Conservation (phyloP, 2,888 invertebrate genomes). For the Chrysopilus asiliformis region DNA sequence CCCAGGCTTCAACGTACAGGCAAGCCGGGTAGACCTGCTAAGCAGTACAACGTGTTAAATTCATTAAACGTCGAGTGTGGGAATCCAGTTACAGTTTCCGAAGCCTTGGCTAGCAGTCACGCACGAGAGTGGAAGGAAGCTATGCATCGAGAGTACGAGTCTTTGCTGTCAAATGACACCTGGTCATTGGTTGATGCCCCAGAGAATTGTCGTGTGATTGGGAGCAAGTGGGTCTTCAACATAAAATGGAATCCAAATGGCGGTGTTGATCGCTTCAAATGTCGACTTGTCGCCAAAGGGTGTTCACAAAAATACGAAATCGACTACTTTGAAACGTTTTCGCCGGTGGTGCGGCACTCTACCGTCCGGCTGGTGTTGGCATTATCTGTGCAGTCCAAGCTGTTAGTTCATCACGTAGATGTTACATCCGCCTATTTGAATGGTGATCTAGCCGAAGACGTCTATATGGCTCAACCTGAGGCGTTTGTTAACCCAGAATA, state of each 20-base stretch:
- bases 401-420: constrained; percentile 6
- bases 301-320: constrained; percentile 19
- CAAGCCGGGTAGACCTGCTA: too few relatives aligned
- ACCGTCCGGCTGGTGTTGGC: constrained; percentile 17
- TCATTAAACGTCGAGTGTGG: too few relatives aligned
- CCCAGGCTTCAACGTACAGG: too few relatives aligned
- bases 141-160: constrained; percentile 15
- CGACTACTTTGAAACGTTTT: constrained; percentile 23
- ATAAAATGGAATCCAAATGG: constrained; percentile 17
- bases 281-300: constrained; percentile 21
- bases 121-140: constrained; percentile 17
- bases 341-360: constrained; percentile 20
- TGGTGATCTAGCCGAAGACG: too few relatives aligned
- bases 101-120: too few relatives aligned
- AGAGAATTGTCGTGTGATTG: constrained; percentile 10
- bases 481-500: too few relatives aligned
- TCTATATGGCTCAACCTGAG: too few relatives aligned
- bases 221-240: constrained; percentile 20
- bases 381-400: not conserved
- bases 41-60: too few relatives aligned
- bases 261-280: constrained; percentile 18
- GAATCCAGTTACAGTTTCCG: too few relatives aligned
- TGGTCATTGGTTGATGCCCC: constrained; percentile 14
- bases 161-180: constrained; percentile 12
- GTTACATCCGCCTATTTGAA: constrained; percentile 7